A percentile compares a stretch with the other conserved stretches of the same genome.
These are phyloP conservation scores for Zygaena filipendulae DNA, from an alignment of 2,888 invertebrate species.

Conservation along the genomic window DNA sequence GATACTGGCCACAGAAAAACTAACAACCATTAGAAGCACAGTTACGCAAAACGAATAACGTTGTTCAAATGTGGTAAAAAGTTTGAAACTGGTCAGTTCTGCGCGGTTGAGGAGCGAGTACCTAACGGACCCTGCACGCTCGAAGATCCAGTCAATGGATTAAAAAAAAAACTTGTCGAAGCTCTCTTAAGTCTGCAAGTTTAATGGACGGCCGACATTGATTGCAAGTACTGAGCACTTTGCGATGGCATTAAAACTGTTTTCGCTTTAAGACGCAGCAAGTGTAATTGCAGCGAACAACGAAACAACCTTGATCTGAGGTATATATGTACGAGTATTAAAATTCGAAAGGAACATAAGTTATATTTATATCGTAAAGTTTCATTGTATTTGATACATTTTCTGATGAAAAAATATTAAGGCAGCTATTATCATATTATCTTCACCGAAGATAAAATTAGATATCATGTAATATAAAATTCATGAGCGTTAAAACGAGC, in stretches of 20 bases:
- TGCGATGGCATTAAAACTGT: not conserved
- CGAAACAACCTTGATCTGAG: too few species aligned
- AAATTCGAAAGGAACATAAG: too few species aligned
- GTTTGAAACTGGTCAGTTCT: slow-evolving; percentile 28
- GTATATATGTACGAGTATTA: too few species aligned
- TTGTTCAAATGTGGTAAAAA: slow-evolving; percentile 38
- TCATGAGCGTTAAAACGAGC: too few species aligned
- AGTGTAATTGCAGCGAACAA: too few species aligned
- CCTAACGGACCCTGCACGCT: slow-evolving; percentile 27
- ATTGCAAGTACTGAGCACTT: slow-evolving; percentile 5
- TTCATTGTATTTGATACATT: too few species aligned
- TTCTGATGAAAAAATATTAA: too few species aligned
- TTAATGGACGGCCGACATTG: slow-evolving; percentile 18
- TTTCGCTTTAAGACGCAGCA: too few species aligned
- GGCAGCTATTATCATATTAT: too few species aligned
- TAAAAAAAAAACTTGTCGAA: slow-evolving; percentile 40
- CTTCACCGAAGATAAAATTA: too few species aligned
- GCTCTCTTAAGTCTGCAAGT: slow-evolving; percentile 17
- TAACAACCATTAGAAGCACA: slow-evolving; percentile 54
- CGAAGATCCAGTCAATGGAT: slow-evolving; percentile 31
- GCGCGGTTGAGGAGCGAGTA: slow-evolving; percentile 19
- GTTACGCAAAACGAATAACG: slow-evolving; percentile 57
- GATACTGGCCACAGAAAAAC: slow-evolving; percentile 43
- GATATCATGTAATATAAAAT: too few species aligned
- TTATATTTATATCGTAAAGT: too few species aligned